Evolutionary conservation across 2,888 invertebrate genomes (phyloP), one percentile per base, ranked within the genome.

Genomic region (Plutella xylostella): DNA sequence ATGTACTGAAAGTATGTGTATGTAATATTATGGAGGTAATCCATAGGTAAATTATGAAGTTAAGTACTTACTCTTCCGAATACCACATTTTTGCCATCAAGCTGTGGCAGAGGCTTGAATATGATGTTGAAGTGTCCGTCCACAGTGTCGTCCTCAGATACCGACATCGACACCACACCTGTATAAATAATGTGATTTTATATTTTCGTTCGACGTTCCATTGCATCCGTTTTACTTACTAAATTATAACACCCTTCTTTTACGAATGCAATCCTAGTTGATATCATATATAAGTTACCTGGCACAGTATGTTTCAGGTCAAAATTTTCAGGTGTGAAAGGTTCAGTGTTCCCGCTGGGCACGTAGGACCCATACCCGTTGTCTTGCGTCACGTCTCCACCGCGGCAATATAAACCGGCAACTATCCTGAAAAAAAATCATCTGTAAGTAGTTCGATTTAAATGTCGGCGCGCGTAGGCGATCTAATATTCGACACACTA

Each of bases 121-220:
- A 86, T 85, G 20, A 88, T 76, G 60, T 87, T 87, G 57, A 87
- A 88, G 52, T 86, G 86, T 0, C 87, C 87, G 43, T 70, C 72
- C 35, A 84, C 75, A 47, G 72, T 77, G 48, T 77, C 70, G 45
- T 72, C 72, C 0, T 68, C 49, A 1, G 69, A 66, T 15, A 75
- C 76, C 20, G 63, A 76, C 82, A 86, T 87, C 0, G 88, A 87
- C 34, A 87, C 47, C 2, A 86, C 77, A 46, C 88, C 88, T 83
- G 54, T 1, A 45, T 41, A 33, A 15, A 28, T n/a, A n/a, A n/a
- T n/a, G n/a, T n/a, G n/a, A n/a, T n/a, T n/a, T n/a, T n/a, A n/a
- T n/a, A n/a, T n/a, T n/a, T n/a, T n/a, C n/a, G n/a, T n/a, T n/a
- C n/a, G n/a, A n/a, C n/a, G n/a, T n/a, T n/a, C n/a, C n/a, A n/a